Evolutionary conservation across 2,888 invertebrate species (phyloP), one percentile per base, ranked within the genome.

Genomic region (Anoncus sp.): DNA sequence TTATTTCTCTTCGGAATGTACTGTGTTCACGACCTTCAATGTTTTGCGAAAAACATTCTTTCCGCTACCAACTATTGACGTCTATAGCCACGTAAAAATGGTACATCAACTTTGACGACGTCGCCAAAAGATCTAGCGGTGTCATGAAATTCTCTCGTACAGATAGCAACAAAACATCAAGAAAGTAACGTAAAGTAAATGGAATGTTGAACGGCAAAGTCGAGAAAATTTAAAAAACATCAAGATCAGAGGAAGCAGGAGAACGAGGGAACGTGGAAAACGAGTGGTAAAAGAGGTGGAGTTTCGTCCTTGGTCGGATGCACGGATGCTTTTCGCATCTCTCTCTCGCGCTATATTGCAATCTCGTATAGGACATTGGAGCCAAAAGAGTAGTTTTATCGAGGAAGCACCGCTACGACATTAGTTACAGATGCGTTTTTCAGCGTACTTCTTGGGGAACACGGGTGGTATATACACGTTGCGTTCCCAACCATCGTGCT

Each of bases 351-450:
- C 14, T 49, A 9, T 14, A 38, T 22, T 57, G 14, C 57, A 35
- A 10, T 51, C n/a, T 53, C 20, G 43, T 62, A 70, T 77, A 51
- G 73, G 53, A 65, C 67, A 53, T 47, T 20, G 63, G 51, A 63
- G 57, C 43, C 38, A 55, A 47, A 22, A 22, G 49, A 35, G 55
- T 40, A 51, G 38, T 31, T 65, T 43, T 20, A 70, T 45, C 70
- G 43, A 51, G 35, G 31, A 62, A 47, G 75, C 63, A 66, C 57
- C 72, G 73, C 67, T 69, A 70, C 72, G 74, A 79, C 83, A 80
- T 84, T 84, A 82, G 84, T 81, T 81, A 82, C 81, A 67, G 77
- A 78, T 53, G 65, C 70, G 38, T 70, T 65, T 72, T 72, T 35
- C 59, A 74, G 22, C 38, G 16, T 53, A 12, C 20, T 38, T 18